A percentile compares a stretch with the other conserved stretches of the same genome.
Evolutionary conservation across 2,888 invertebrate genomes (phyloP).

Genomic region (Lycaena phlaeas): DNA sequence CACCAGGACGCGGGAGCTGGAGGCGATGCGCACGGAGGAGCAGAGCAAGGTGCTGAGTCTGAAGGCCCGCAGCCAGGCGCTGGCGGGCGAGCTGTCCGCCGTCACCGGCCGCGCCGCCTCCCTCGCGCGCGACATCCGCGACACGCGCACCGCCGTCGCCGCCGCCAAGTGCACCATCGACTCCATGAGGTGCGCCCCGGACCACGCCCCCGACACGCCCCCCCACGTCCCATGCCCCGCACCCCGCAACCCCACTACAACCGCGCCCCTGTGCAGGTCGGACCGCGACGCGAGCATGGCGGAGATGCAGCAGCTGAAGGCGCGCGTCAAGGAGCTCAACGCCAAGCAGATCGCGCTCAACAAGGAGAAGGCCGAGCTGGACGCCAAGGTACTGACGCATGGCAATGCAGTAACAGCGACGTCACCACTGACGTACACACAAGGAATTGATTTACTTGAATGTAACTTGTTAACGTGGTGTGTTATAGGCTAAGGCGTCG

Average conservation of each 20-base stretch:
- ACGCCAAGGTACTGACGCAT: slow-evolving; percentile 79
- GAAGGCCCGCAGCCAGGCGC: slow-evolving; percentile 89
- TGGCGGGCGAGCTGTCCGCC: slow-evolving; percentile 84
- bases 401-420: too few relatives aligned
- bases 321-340: slow-evolving; percentile 88
- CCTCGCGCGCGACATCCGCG: slow-evolving; percentile 50
- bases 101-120: slow-evolving; percentile 47
- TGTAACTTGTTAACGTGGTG: too few relatives aligned
- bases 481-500: slow-evolving; percentile 78
- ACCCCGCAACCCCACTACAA: too few relatives aligned
- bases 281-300: slow-evolving; percentile 93
- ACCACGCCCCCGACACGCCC: background rate
- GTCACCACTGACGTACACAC: too few relatives aligned
- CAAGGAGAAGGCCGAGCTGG: slow-evolving; percentile 87
- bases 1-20: slow-evolving; percentile 82
- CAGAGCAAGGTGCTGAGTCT: slow-evolving; percentile 87
- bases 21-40: slow-evolving; percentile 87
- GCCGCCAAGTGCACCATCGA: slow-evolving; percentile 96
- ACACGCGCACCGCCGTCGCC: slow-evolving; percentile 82
- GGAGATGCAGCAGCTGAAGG: slow-evolving; percentile 88
- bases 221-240: background rate
- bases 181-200: slow-evolving; percentile 79
- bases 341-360: slow-evolving; percentile 83
- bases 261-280: slow-evolving; percentile 63
- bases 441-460: too few relatives aligned